Base-by-base conservation (phyloP, 2,888 invertebrate species). In the Tiphia femorata region DNA sequence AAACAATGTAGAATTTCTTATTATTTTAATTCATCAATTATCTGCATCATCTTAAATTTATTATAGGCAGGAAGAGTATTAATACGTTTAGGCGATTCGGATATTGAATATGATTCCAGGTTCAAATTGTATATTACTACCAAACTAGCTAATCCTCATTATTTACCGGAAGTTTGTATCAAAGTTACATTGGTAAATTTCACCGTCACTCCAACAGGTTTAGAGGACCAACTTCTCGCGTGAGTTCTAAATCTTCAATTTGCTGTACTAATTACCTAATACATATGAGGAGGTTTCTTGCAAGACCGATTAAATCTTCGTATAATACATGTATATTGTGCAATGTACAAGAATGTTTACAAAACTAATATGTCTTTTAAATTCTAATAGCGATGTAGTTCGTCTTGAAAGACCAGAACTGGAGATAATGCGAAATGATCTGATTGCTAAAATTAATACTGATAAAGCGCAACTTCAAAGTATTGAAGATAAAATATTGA, bases 151-250 rank as follows among this genome's bases (percentile, higher is more conserved):
- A 97, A 97, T 86, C 97, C 97, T 0, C 96, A 96, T 85, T 97
- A 96, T 83, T 84, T 96, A 61, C 97, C 97, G 0, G 96, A 97
- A 83, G 90, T 96, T 59, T 95, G 96, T 77, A 95, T 95, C 57
- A 94, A 95, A 86, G 96, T 96, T 1, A 95, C 95, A 0, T 86
- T 97, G 8, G 92, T 97, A 5, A 97, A 97, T 84, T 97, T 97
- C 80, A 93, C 96, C 48, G 96, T 97, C 27, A 96, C 96, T 0
- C 89, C 91, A 0, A 91, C 91, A 38, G 97, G 97, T 2, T 85
- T 97, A 2, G 96, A 97, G 81, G 97, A 97, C 83, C 97, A 97
- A 80, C 84, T 97, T 30, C 85, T 97, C 33, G 94, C 94, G 96
- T 90, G 87, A 91, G 37, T 21, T 16, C 12, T 17, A 19, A 2